Evolutionary conservation across 2,888 invertebrate genomes (phyloP).

Genomic region (Netelia melanura): DNA sequence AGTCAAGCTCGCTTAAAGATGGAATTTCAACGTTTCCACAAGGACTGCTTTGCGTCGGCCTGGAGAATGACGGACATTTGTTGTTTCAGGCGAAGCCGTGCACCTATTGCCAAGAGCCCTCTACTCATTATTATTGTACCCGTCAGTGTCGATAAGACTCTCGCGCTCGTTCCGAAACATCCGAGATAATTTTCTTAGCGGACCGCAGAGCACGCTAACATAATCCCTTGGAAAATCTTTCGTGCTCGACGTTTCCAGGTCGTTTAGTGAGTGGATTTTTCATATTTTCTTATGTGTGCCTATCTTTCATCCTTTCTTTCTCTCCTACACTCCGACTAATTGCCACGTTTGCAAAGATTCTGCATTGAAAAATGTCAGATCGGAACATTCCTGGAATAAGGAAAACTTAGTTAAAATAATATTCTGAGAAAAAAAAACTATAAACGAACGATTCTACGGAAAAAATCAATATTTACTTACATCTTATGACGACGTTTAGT

Average conservation of each 20-base stretch:
- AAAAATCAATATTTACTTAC: background rate
- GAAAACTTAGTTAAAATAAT: background rate
- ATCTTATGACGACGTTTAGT: too few relatives aligned
- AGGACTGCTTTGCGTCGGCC: conserved; percentile 14
- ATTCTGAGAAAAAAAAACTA: background rate
- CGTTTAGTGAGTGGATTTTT: conserved; percentile 5
- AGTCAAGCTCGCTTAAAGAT: conserved; percentile 42
- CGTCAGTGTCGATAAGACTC: conserved; percentile 67
- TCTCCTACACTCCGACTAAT: conserved; percentile 10
- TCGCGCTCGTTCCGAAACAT: conserved; percentile 44
- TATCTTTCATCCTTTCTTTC: background rate
- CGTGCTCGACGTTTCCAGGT: conserved; percentile 37
- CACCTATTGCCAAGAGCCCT: conserved; percentile 16
- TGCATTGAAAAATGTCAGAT: background rate
- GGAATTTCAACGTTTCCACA: conserved; percentile 18
- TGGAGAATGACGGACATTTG: conserved; percentile 56
- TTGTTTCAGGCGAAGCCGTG: conserved; percentile 66
- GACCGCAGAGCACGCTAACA: conserved; percentile 17
- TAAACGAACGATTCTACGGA: background rate
- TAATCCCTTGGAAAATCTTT: conserved; percentile 57
- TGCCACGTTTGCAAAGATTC: background rate
- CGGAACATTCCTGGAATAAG: background rate
- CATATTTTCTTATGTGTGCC: conserved; percentile 11
- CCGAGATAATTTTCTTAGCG: conserved; percentile 65
- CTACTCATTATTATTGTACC: conserved; percentile 69